Conservation (phyloP, 2,113 vertebrate species). For the Plecturocebus donacophilus region DNA sequence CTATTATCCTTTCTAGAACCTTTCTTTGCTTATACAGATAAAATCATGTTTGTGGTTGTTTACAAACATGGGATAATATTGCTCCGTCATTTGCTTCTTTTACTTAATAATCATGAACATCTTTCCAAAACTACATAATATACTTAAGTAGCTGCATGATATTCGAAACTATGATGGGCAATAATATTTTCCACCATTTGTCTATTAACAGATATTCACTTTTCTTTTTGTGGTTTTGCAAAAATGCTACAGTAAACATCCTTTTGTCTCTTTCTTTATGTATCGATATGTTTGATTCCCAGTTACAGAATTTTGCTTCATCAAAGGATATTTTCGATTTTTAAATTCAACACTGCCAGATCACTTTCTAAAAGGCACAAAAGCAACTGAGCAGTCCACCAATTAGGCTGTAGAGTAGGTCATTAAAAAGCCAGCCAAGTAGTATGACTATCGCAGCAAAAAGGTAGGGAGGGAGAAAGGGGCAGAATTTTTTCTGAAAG, state of each 20-base stretch:
- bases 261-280: neutral
- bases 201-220: neutral
- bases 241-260: neutral
- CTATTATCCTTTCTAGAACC: neutral
- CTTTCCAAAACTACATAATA: neutral
- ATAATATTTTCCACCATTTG: neutral
- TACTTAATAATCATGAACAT: neutral
- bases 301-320: conserved; percentile 22
- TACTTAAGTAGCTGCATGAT: neutral
- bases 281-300: neutral
- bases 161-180: neutral
- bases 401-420: neutral
- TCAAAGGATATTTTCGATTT: neutral
- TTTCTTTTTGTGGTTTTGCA: neutral
- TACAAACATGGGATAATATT: neutral
- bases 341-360: neutral
- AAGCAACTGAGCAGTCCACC: neutral
- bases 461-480: neutral
- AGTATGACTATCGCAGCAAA: neutral
- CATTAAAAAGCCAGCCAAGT: neutral
- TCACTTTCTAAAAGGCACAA: neutral
- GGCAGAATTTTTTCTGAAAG: neutral
- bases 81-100: conserved; percentile 1
- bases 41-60: neutral
- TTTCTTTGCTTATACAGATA: neutral